Conservation (phyloP, 1,140 invertebrate species). For the Bombus balteatus region DNA sequence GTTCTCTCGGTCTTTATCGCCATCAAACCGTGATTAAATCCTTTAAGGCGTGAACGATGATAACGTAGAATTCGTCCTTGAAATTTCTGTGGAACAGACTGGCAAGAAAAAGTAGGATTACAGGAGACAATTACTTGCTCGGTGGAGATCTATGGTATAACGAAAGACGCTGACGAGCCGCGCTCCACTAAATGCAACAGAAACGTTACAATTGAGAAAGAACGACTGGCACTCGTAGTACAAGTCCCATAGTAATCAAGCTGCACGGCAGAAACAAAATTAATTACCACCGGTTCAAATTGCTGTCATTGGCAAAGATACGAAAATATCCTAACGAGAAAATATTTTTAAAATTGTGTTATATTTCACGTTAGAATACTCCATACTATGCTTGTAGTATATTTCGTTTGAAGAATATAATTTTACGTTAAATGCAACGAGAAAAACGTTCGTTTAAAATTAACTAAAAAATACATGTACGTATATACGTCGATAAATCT, state of each 20-base stretch:
- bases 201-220: neutral
- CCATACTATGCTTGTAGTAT: neutral
- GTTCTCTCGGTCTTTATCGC: neutral
- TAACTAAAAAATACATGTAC: neutral
- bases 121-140: neutral
- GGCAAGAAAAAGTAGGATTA: neutral
- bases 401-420: neutral
- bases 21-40: constrained; percentile 10
- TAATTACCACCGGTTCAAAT: neutral
- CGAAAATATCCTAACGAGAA: neutral
- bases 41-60: neutral
- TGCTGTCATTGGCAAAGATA: neutral
- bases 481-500: constrained; percentile 20
- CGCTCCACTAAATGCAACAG: neutral
- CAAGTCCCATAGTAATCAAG: neutral
- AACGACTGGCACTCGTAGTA: too few relatives aligned
- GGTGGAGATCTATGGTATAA: neutral
- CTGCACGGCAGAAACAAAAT: neutral
- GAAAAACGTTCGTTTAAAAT: neutral
- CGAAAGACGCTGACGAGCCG: constrained; percentile 16
- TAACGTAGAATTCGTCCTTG: neutral
- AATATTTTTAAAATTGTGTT: too few relatives aligned
- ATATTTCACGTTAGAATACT: neutral
- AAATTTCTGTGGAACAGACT: too few relatives aligned
- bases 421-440: neutral